Evolutionary conservation across 2,797 vertebrate genomes (phyloP).

Genomic region (Rhinoraja longicauda): DNA sequence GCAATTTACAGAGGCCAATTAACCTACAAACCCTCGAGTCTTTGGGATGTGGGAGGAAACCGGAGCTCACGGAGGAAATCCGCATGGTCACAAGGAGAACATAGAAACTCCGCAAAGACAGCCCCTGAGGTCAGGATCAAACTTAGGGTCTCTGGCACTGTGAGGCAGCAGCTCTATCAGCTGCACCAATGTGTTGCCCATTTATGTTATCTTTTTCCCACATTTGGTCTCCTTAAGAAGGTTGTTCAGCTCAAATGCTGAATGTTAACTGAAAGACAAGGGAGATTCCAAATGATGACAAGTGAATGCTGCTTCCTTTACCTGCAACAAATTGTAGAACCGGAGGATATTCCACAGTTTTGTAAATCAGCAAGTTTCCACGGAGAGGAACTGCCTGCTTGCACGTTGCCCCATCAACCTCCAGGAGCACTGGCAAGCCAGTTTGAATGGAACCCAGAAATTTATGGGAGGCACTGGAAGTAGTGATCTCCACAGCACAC

Average conservation of each 20-base stretch:
- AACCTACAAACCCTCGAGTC: too few species aligned
- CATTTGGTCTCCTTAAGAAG: background rate
- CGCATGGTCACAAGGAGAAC: too few species aligned
- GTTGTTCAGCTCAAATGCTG: background rate
- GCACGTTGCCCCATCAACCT: slow-evolving; percentile 68
- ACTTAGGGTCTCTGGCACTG: too few species aligned
- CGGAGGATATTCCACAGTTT: slow-evolving; percentile 53
- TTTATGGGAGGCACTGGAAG: slow-evolving; percentile 54
- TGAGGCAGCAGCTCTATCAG: too few species aligned
- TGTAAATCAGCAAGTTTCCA: slow-evolving; percentile 73
- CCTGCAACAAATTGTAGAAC: slow-evolving; percentile 64
- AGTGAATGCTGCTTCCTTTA: slow-evolving; percentile 51
- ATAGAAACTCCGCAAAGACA: too few species aligned
- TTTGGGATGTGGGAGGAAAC: too few species aligned
- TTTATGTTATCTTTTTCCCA: background rate
- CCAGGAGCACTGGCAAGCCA: slow-evolving; percentile 63
- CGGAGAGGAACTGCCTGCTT: slow-evolving; percentile 67
- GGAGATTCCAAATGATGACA: too few species aligned
- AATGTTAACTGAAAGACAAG: background rate
- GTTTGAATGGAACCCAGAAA: slow-evolving; percentile 68
- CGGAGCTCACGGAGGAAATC: too few species aligned
- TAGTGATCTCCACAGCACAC: slow-evolving; percentile 56
- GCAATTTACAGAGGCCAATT: too few species aligned
- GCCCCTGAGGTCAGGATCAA: too few species aligned
- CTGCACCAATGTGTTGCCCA: too few species aligned